phyloP scores from a whole-genome alignment of 2,113 vertebrate genomes.

The Menura novaehollandiae region DNA sequence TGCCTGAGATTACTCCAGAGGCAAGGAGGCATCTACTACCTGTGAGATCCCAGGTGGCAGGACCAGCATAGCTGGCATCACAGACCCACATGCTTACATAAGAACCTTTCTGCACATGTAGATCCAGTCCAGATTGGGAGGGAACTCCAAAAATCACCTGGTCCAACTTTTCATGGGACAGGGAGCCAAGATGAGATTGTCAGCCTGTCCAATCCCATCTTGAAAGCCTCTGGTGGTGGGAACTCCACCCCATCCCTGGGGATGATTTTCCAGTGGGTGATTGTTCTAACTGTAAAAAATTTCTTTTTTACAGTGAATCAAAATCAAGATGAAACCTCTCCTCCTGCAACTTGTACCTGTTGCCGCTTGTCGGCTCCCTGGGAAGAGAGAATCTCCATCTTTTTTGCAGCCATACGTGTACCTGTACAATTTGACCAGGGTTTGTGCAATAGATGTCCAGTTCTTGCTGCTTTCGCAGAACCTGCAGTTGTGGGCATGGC shows the following conservation, averaged over 20 bases:
- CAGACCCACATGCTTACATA: fast-evolving
- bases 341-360: fast-evolving
- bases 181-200: not conserved
- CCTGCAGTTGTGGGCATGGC: fast-evolving
- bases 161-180: not conserved
- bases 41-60: too few relatives aligned
- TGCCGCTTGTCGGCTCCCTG: not conserved
- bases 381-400: not conserved
- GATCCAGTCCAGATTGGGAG: not conserved
- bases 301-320: not conserved
- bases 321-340: not conserved
- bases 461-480: not conserved
- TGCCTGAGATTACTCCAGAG: not conserved
- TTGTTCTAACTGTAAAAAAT: not conserved
- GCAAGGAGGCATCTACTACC: not conserved
- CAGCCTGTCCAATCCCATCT: fast-evolving
- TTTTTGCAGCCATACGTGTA: fast-evolving
- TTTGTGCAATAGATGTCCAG: not conserved
- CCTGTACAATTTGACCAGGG: not conserved
- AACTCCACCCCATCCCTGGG: not conserved
- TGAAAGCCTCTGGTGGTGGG: not conserved
- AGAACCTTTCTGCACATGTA: not conserved
- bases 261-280: not conserved
- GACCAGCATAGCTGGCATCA: not conserved
- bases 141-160: not conserved